Base-by-base conservation (phyloP, 2,113 vertebrate genomes). In the Mohoua ochrocephala region DNA sequence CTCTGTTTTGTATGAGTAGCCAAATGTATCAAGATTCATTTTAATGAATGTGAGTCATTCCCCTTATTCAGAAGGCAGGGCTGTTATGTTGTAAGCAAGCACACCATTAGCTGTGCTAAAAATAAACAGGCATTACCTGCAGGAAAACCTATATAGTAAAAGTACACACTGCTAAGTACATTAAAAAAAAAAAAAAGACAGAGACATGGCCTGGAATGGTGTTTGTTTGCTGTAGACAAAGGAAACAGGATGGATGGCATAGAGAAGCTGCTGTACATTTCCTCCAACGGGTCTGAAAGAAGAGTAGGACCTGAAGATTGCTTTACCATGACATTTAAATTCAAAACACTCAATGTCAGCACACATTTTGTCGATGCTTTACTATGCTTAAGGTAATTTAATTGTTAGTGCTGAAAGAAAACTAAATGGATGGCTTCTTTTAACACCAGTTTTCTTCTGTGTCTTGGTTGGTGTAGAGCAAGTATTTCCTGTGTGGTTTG, bases 1-100 rank as follows among this genome's bases (percentile, higher is more conserved):
- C 95, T 96, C 94, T 92, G 94, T 90, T 96, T 97, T 86, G 88
- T 88, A 57, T 15, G 50, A 97, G 87, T 95, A 96, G 96, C 94
- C 97, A 98, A 97, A 97, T 97, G 92, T 90, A 98, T 97, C 94
- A 91, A 95, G 96, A 98, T 96, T 94, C 87, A 96, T 97, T 98
- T 97, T 96, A 97, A 97, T 97, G 91, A 97, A 97, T 91, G 84
- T 97, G 97, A 98, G 89, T 97, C 97, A 97, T 95, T 96, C 85
- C 81, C 94, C 77, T 83, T 95, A 97, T 97, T 96, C 95, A 97
- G 96, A 85, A 97, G 85, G 94, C 97, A 97, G 87, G 84, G 44
- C 81, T 91, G 91, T 45, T 94, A 73, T 65, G 88, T 92, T 96
- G 86, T 97, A 96, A 97, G 95, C 68, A 97, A 98, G 95, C 80